Evolutionary conservation across 2,888 invertebrate genomes (phyloP), one percentile per base, ranked within the genome.

Genomic region (Elmis aenea): DNA sequence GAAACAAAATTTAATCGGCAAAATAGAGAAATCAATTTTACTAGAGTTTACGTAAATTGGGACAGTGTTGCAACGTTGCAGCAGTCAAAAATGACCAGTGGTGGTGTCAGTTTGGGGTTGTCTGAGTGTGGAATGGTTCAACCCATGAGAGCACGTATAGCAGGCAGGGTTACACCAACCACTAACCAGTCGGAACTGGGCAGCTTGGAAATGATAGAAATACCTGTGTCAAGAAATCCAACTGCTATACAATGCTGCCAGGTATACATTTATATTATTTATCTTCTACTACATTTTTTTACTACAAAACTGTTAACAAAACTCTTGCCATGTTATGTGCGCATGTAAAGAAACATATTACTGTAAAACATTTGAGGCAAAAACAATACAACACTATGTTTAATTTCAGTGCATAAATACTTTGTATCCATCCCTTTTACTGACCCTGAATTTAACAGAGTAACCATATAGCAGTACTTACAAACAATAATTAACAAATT

Each of bases 31-130:
- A 63, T 59, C 46, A 74, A 64, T 62, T 81, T 80, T 50, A 75
- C 78, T n/a, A 71, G 85, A 36, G 75, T 85, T 13, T 87, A 87
- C 58, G 76, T 84, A 2, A 83, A 85, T 58, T 86, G 86, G 80
- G 79, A 81, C 57, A 69, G 73, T 33, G 69, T 73, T 16, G 73
- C 66, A 3, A 60, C 69, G 1, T 49, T 67, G 38, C 68, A 68
- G 46, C 69, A 69, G 38, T 67, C 67, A 1, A 69, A 68, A 54
- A 68, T 68, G 69, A 69, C 64, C 3, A 62, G 52, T 29, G 62
- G 65, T 39, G 53, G 71, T 52, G 50, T 63, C 11, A 62, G 66
- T 50, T 51, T 68, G 38, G 61, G 66, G 5, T 56, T 60, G 2
- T 62, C 66, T 1, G 66, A 68, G 45, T 68, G 66, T 48, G 66